Base-by-base conservation (phyloP, 1,140 invertebrate genomes). In the Odontomachus brunneus region DNA sequence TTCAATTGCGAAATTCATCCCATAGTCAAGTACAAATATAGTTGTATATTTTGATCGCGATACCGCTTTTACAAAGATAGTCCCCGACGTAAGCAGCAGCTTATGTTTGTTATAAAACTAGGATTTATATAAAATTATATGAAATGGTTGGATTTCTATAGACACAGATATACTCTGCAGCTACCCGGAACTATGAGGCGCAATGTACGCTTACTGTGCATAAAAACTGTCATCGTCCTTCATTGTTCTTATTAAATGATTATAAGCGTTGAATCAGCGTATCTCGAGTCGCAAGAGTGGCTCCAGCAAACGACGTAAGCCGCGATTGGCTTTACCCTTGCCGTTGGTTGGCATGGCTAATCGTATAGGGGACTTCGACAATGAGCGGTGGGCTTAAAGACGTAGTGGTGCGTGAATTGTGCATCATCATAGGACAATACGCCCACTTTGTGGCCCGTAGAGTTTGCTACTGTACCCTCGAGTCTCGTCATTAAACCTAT, bases 401-500 rank as follows among this genome's bases (percentile, higher is more conserved):
- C 44, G 67, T 74, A 62, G 71, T 74, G 48, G 44, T 74, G 55
- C 69, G 57, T 74, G 69, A 82, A 74, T 73, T 69, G 55, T 82
- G 78, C 26, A 73, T 82, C 59, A 82, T 19, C 19, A 60, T 44
- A 74, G 69, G 78, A 82, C 78, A 82, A 82, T 82, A 74, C 55
- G 59, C 78, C 69, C 76, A 81, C 83, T 81, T 72, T 72, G 63
- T 73, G 60, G 33, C 78, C 59, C 59, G 57, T 53, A 84, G 22
- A 73, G 59, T 66, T 67, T 69, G 67, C 44, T 63, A 81, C 53
- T 62, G 66, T 57, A 53, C 67, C 71, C 71, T 74, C 44, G 78
- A 60, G 55, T 2, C 44, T 22, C 69, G 78, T 82, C 78, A 74
- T 73, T 78, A 78, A 69, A 80, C 33, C 51, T 80, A 80, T 80